Percentiles rank a stretch among this genome's conserved stretches.
Evolutionary conservation across 2,113 vertebrate species (phyloP).

Genomic region (Cynocephalus volans): DNA sequence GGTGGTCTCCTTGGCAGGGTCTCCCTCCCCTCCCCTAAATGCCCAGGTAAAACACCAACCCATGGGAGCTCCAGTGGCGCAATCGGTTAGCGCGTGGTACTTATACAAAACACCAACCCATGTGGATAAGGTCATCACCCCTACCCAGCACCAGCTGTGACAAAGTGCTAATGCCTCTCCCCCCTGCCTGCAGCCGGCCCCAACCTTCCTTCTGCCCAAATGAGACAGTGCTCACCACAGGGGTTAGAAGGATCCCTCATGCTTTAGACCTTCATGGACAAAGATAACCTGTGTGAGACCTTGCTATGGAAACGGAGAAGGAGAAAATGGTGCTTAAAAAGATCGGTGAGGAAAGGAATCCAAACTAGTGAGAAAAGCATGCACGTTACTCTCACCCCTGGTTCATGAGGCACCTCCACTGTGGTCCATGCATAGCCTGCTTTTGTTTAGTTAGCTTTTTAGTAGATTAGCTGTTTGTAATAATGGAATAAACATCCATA

Average conservation of each 20-base stretch:
- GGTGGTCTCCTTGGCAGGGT: neutral
- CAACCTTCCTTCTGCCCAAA: neutral
- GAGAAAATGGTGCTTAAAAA: neutral
- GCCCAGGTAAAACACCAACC: neutral
- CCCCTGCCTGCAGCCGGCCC: neutral
- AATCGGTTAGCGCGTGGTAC: no score
- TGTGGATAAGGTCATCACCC: no score
- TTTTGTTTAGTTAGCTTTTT: neutral
- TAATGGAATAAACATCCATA: slow-evolving; percentile 24
- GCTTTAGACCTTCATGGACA: neutral
- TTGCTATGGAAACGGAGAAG: neutral
- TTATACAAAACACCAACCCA: no score
- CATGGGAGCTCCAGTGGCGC: no score
- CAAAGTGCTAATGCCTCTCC: accelerated
- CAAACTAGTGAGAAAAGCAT: neutral
- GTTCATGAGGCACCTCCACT: neutral
- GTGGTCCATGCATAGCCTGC: neutral
- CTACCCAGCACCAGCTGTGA: neutral
- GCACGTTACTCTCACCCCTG: neutral
- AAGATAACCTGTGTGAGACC: neutral
- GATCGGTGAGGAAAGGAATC: neutral
- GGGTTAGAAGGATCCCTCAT: neutral
- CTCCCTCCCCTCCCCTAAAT: neutral
- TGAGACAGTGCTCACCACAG: neutral
- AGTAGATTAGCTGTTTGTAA: slow-evolving; percentile 38